These are phyloP conservation scores for Catostomus latipinnis DNA, from an alignment of 2,797 vertebrate species.

Conservation along the genomic window DNA sequence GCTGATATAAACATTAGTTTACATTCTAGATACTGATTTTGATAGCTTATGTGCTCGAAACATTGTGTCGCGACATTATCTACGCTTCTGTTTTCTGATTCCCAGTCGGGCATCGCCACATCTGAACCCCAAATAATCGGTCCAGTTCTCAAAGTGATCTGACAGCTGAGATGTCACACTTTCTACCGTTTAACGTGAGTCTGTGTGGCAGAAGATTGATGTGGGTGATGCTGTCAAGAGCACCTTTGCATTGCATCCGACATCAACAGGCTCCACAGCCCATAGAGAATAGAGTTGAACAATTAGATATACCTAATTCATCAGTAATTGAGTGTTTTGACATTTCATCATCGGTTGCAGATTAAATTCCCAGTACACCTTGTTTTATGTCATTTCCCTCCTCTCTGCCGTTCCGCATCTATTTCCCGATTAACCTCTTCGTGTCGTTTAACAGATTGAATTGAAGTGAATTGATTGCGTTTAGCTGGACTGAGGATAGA, in stretches of 20 bases:
- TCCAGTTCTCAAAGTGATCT: constrained; percentile 3
- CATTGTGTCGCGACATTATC: constrained; percentile 32
- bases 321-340: neutral
- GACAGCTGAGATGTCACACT: constrained; percentile 19
- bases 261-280: constrained; percentile 55
- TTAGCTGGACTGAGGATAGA: constrained; percentile 43
- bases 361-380: neutral
- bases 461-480: constrained; percentile 51
- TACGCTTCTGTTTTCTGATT: constrained; percentile 11
- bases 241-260: constrained; percentile 44
- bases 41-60: neutral
- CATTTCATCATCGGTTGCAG: neutral
- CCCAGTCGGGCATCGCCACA: neutral
- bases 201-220: constrained; percentile 19
- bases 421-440: constrained; percentile 56
- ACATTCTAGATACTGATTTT: neutral
- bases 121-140: neutral
- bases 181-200: constrained; percentile 4
- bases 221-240: constrained; percentile 37
- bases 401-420: constrained; percentile 12
- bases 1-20: neutral
- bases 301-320: neutral
- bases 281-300: neutral
- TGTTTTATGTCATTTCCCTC: neutral
- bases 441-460: constrained; percentile 44